Base-by-base conservation (phyloP, 1,140 invertebrate genomes). In the Musca vetustissima region DNA sequence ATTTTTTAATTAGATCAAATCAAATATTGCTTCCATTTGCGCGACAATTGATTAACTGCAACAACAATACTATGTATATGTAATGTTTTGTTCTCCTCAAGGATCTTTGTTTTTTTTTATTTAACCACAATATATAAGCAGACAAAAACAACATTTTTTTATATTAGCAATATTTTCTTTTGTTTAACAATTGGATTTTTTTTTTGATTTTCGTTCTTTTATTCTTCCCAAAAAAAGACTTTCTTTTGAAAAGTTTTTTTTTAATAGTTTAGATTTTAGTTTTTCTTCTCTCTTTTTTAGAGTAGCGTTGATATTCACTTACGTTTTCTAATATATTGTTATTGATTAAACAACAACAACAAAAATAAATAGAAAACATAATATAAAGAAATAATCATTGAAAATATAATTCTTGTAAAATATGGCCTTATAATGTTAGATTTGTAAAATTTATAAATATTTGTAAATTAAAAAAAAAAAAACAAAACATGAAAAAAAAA, bases 401-500 rank as follows among this genome's bases (percentile, higher is more conserved):
- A 61, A 61, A 61, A 36, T 28, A 36, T 61, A 43, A 61, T 61
- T 61, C 57, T 43, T 28, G 57, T 49, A 67, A 68, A 69, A 69
- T 66, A 69, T 69, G 68, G 68, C 68, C 68, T 69, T 69, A 69
- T 69, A 69, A 65, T 65, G 64, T 69, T 69, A 69, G 68, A 64
- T 69, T 69, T 64, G 50, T 69, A 55, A 66, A 53, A 61, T 61
- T 59, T 61, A 61, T 61, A 61, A 36, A 61, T 61, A 61, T 43
- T 61, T 61, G 57, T 61, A 61, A 61, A 61, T 61, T 61, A 61
- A 61, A 61, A 61, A n/a, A n/a, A n/a, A n/a, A n/a, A n/a, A n/a
- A n/a, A n/a, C n/a, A n/a, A n/a, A n/a, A n/a, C n/a, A n/a, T n/a
- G n/a, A n/a, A n/a, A n/a, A n/a, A 43, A 17, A 59, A 59, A 8